Base-by-base conservation (phyloP, 1,140 invertebrate genomes). In the Archegozetes longisetosus region DNA sequence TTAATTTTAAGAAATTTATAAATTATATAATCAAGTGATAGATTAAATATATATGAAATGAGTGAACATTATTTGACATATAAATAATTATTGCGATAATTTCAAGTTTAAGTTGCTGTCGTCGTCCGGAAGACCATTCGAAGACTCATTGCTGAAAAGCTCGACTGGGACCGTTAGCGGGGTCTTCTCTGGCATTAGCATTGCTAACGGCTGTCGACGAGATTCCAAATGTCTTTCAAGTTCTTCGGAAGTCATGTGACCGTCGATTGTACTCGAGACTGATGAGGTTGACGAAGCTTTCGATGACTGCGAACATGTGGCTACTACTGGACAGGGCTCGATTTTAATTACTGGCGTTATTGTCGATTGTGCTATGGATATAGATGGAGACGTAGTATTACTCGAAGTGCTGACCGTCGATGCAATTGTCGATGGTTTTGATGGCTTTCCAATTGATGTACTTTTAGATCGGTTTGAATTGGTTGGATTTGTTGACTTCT, bases 71-170 rank as follows among this genome's bases (percentile, higher is more conserved):
- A n/a, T n/a, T n/a, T n/a, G n/a, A n/a, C n/a, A n/a, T n/a, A n/a
- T n/a, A n/a, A n/a, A n/a, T n/a, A n/a, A n/a, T n/a, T 25, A 29
- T 47, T 23, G 17, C 25, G 32, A 23, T 22, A 13, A 23, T 17
- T 12, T 17, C 32, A 29, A 48, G 50, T 47, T 56, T 46, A 56
- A 49, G 40, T 61, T n/a, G n/a, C n/a, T 40, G 28, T 56, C 56
- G 29, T 61, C 60, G 40, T 61, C 71, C 70, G 12, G 84, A 86
- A 52, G 32, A 40, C 32, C 32, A 40, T 40, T 40, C 6, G 32
- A 40, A 6, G 83, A 84, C 67, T 92, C 88, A 73, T 90, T 90
- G 68, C 86, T 91, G 67, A 93, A 90, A 82, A 91, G 88, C 72
- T 91, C 88, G 50, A 83, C 86, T 9, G 88, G 88, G 13, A 92